Conservation (phyloP, 2,888 invertebrate genomes). For the Sicus ferrugineus region DNA sequence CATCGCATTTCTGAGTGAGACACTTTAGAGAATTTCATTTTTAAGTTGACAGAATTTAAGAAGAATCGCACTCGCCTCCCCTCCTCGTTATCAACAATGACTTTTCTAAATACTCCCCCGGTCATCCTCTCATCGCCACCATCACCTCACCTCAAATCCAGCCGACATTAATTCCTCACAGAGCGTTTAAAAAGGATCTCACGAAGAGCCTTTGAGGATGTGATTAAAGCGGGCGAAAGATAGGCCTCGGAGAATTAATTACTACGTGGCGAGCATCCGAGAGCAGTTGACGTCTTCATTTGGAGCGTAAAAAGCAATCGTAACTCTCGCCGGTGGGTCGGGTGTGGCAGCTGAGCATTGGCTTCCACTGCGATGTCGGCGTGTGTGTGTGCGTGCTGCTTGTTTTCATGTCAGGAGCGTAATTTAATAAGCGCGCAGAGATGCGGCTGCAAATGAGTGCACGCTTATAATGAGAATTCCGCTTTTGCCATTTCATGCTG, state of each 20-base stretch:
- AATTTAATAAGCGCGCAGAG: slow-evolving; percentile 12
- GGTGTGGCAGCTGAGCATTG: background rate
- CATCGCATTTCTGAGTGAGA: no score
- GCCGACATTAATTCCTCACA: no score
- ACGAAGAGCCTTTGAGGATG: no score
- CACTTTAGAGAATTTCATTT: no score
- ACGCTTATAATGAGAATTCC: slow-evolving; percentile 23
- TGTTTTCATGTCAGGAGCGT: slow-evolving; percentile 1
- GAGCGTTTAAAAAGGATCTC: no score
- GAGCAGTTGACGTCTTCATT: background rate
- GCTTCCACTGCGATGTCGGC: background rate
- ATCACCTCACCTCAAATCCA: no score
- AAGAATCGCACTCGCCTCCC: background rate
- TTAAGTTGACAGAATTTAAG: no score
- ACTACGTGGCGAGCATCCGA: background rate
- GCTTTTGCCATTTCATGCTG: slow-evolving; percentile 19
- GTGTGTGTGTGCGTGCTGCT: background rate
- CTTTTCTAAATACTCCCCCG: no score
- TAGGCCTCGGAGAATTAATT: no score
- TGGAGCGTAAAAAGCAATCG: background rate
- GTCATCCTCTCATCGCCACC: no score
- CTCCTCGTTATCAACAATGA: no score
- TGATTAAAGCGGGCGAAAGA: no score
- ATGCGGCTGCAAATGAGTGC: slow-evolving; percentile 23
- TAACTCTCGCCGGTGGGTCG: background rate